A percentile compares a stretch with the other conserved stretches of the same genome.
These are phyloP conservation scores for Henicopernis longicauda DNA, from an alignment of 2,113 vertebrate species.

Conservation along the genomic window DNA sequence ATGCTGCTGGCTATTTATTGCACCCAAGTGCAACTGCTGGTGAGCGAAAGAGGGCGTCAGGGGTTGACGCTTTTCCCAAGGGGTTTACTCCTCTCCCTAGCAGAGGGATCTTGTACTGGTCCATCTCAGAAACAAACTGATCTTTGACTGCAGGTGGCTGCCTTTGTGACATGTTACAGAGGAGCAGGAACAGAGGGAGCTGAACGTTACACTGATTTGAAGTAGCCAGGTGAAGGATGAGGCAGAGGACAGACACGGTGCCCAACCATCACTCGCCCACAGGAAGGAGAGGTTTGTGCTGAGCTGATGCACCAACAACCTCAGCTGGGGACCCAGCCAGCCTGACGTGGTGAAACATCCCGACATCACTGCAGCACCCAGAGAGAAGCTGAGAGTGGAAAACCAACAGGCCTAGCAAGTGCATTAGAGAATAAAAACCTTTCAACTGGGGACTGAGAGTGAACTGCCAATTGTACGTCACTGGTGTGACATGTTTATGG, in stretches of 20 bases:
- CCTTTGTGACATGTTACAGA: not conserved
- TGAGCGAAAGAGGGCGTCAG: not conserved
- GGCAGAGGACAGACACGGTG: not conserved
- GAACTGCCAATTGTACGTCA: not conserved
- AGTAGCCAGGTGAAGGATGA: not conserved
- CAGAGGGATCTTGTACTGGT: not conserved
- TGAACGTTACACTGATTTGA: not conserved
- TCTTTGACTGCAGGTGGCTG: not conserved
- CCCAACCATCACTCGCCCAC: no score
- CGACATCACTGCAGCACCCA: not conserved
- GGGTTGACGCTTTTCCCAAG: not conserved
- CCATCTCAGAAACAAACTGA: not conserved
- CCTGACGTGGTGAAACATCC: no score
- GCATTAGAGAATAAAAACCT: not conserved
- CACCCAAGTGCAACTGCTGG: not conserved
- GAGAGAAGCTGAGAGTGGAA: not conserved
- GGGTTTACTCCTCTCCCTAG: not conserved
- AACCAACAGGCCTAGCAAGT: not conserved
- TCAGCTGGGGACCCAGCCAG: no score
- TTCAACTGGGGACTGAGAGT: not conserved
- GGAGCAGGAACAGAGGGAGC: not conserved
- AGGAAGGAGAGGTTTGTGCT: not conserved
- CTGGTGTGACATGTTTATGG: no score
- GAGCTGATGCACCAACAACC: not conserved
- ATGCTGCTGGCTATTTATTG: not conserved